Conservation (phyloP, 2,113 vertebrate genomes). For the Odocoileus hemionus region DNA sequence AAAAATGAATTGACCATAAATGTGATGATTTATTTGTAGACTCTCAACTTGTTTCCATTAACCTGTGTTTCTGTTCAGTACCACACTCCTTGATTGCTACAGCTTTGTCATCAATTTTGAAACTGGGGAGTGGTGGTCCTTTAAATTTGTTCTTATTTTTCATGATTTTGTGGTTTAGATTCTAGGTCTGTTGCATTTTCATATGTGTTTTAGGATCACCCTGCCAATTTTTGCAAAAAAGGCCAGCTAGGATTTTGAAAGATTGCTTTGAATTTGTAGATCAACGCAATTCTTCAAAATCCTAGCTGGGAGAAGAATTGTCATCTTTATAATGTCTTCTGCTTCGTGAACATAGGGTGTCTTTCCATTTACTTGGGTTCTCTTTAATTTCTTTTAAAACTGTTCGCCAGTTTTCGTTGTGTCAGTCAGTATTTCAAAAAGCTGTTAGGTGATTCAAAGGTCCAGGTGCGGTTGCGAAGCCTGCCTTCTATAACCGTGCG, state of each 20-base stretch:
- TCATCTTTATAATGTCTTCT: neutral
- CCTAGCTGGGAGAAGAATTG: neutral
- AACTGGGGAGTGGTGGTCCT: neutral
- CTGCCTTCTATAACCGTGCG: neutral
- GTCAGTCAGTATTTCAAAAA: neutral
- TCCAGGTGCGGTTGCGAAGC: neutral
- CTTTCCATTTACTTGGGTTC: neutral
- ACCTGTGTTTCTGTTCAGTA: neutral
- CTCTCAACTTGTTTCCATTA: neutral
- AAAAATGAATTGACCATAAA: neutral
- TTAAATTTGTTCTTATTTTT: neutral
- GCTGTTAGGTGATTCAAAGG: neutral
- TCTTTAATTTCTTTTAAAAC: neutral
- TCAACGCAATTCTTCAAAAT: neutral
- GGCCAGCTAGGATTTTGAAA: neutral
- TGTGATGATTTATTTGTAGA: conserved; percentile 1
- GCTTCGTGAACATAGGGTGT: neutral
- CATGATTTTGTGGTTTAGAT: neutral
- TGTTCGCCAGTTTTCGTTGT: neutral
- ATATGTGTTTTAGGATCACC: neutral
- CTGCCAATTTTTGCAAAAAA: conserved; percentile 3
- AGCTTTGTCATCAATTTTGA: neutral
- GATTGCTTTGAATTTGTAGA: neutral
- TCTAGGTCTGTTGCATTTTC: neutral
- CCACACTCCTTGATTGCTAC: neutral